Base-by-base conservation (phyloP, 2,797 vertebrate species). In the Oryzias dopingdopingensis region DNA sequence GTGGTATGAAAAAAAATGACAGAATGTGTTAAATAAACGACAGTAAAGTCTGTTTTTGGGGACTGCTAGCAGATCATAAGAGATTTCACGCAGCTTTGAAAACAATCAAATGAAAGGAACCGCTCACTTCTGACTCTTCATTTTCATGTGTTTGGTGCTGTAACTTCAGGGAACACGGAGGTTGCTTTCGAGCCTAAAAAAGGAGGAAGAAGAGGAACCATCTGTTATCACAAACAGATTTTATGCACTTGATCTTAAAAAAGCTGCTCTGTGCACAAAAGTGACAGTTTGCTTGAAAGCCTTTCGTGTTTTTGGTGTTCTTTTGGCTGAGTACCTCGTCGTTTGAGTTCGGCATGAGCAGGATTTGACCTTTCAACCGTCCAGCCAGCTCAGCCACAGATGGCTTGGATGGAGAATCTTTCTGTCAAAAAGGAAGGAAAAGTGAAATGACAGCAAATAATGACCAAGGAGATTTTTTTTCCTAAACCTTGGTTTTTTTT, bases 381-480 rank as follows among this genome's bases (percentile, higher is more conserved):
- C 93, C 95, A 4, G 95, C 94, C 79, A 97, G 90, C 84, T 96
- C 93, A 46, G 95, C 94, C 86, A 97, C 95, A 0, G 96, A 96
- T 0, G 89, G 89, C 56, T 93, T 88, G 45, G 91, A 89, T 0
- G 94, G 91, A 82, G 83, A 79, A 56, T 88, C 84, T 65, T 91
- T 71, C 84, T 86, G 67, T 45, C 20, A 76, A 76, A 52, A 49
- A 5, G 52, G 20, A 59, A 49, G 53, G 14, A 40, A 12, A 1
- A 42, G 1, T 6, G 1, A 42, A 42, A 18, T 44, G 4, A 20
- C 2, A 24, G 50, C 18, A 40, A 10, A 37, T 37, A 37, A 37
- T 37, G 32, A 22, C 6, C 4, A 15, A 13, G 7, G 17, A 40
- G 20, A 8, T 24, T 29, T 20, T 29, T 32, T 17, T 8, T 26